Percentiles rank a stretch among this genome's conserved stretches.
Evolutionary conservation across 2,797 vertebrate genomes (phyloP).

Genomic region (Anguilla pacifica): DNA sequence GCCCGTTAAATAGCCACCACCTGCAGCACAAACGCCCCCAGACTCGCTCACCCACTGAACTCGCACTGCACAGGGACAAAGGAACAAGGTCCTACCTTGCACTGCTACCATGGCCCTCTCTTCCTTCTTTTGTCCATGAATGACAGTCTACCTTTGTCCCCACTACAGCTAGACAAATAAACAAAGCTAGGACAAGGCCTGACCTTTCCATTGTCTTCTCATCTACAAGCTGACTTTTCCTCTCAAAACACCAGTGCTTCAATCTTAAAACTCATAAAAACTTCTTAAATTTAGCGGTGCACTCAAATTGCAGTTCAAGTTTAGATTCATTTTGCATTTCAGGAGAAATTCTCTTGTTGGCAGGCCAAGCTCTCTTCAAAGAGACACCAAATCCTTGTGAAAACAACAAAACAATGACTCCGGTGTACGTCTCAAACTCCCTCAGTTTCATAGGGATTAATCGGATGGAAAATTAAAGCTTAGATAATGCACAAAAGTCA

Average conservation of each 20-base stretch:
- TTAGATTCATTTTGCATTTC: background rate
- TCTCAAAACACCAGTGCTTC: background rate
- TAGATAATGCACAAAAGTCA: background rate
- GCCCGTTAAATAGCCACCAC: conserved; percentile 26
- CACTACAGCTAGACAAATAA: background rate
- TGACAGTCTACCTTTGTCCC: background rate
- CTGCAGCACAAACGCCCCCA: conserved; percentile 23
- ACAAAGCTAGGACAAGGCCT: background rate
- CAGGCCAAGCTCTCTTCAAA: background rate
- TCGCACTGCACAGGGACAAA: conserved; percentile 4
- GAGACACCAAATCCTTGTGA: conserved; percentile 3
- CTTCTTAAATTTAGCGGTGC: background rate
- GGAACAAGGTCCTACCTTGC: background rate
- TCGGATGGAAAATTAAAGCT: background rate
- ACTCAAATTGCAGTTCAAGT: background rate
- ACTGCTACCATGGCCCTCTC: background rate
- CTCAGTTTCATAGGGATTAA: conserved; percentile 1
- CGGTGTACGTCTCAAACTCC: background rate
- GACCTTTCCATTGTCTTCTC: background rate
- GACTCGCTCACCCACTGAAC: background rate
- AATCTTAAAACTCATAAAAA: background rate
- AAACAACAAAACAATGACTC: background rate
- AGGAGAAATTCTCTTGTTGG: background rate
- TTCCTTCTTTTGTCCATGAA: background rate
- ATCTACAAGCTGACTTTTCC: background rate